Conservation (phyloP, 1,140 invertebrate species). For the Eupristina koningsbergeri region DNA sequence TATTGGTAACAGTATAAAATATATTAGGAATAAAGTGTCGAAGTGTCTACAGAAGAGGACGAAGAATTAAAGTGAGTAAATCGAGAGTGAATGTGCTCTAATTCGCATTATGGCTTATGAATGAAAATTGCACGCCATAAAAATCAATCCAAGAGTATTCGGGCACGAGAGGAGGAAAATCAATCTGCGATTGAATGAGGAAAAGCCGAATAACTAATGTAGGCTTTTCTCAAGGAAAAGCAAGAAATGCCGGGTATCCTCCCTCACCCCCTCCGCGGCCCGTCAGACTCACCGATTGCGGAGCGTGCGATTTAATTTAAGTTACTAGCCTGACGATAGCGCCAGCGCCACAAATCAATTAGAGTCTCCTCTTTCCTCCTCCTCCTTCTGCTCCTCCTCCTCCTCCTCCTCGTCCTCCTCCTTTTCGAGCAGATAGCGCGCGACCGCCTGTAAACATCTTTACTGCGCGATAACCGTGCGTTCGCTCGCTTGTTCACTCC, state of each 20-base stretch:
- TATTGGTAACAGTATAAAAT: not conserved
- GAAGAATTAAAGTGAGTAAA: too few relatives aligned
- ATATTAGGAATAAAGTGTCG: not conserved
- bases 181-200: not conserved
- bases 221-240: not conserved
- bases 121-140: not conserved
- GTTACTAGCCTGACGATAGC: constrained; percentile 65
- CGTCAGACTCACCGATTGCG: constrained; percentile 36
- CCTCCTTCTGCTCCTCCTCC: too few relatives aligned
- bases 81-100: not conserved
- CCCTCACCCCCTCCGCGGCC: not conserved
- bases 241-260: not conserved
- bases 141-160: not conserved
- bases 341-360: constrained; percentile 69
- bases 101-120: not conserved
- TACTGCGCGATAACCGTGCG: constrained; percentile 66
- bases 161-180: not conserved
- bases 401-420: constrained; percentile 55
- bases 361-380: constrained; percentile 57
- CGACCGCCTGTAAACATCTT: constrained; percentile 68
- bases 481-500: not conserved
- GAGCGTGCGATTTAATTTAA: constrained; percentile 68
- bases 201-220: not conserved
- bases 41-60: not conserved
- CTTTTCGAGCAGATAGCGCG: constrained; percentile 59